Evolutionary conservation across 1,140 invertebrate species (phyloP).

Genomic region (Lanistes nyassanus): DNA sequence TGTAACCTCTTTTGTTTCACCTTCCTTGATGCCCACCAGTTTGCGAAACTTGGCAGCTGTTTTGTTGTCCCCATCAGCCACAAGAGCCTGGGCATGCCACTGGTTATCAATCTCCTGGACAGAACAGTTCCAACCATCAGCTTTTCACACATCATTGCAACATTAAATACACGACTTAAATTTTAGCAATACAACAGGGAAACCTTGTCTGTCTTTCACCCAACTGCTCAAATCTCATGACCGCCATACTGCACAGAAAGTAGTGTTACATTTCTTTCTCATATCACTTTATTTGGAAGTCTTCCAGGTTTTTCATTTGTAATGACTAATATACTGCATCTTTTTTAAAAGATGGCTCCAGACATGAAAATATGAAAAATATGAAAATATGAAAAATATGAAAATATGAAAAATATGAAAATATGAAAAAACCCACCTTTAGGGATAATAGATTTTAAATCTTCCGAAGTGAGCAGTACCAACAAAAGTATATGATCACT

Average conservation of each 20-base stretch:
- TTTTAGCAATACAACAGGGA: neutral
- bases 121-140: constrained; percentile 11
- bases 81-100: constrained; percentile 74
- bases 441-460: neutral
- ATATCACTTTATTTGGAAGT: too few relatives aligned
- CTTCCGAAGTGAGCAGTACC: too few relatives aligned
- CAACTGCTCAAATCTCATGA: too few relatives aligned
- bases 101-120: constrained; percentile 45
- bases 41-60: constrained; percentile 94
- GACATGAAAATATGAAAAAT: neutral
- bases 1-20: constrained; percentile 54
- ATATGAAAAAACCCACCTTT: too few relatives aligned
- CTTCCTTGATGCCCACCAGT: constrained; percentile 91
- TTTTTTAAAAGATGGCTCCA: too few relatives aligned
- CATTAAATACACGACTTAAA: neutral
- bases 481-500: neutral
- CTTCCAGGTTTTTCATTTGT: too few relatives aligned
- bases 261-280: too few relatives aligned
- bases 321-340: too few relatives aligned
- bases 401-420: too few relatives aligned
- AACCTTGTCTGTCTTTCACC: too few relatives aligned
- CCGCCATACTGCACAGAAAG: too few relatives aligned
- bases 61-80: constrained; percentile 88
- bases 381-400: too few relatives aligned
- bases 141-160: neutral